A percentile compares a stretch with the other conserved stretches of the same genome.
Evolutionary conservation across 2,888 invertebrate species (phyloP).

Genomic region (Drosophila emarginata): DNA sequence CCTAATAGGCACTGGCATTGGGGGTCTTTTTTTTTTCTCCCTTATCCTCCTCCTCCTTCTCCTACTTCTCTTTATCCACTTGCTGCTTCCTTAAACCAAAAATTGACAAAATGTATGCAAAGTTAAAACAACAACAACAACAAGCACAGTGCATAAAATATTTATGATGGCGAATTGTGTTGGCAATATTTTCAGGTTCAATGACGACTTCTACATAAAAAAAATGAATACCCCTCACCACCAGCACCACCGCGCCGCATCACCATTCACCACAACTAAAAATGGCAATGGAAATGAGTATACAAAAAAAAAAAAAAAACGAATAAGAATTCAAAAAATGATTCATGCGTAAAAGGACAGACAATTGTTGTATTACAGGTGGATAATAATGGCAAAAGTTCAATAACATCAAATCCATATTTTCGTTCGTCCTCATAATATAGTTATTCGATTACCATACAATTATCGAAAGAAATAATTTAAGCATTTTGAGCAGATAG

Average conservation of each 20-base stretch:
- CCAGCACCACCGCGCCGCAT: neutral
- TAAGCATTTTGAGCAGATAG: too few relatives aligned
- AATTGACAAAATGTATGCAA: slow-evolving; percentile 75
- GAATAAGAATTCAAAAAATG: slow-evolving; percentile 16
- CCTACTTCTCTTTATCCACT: slow-evolving; percentile 12
- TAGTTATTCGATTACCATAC: slow-evolving; percentile 2
- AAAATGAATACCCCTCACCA: slow-evolving; percentile 24
- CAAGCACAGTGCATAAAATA: slow-evolving; percentile 70
- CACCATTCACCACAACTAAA: neutral
- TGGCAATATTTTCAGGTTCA: slow-evolving; percentile 71
- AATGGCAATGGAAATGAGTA: slow-evolving; percentile 44
- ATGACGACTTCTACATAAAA: slow-evolving; percentile 59
- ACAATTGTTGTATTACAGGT: slow-evolving; percentile 39
- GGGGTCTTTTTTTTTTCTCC: slow-evolving; percentile 15
- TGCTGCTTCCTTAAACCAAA: slow-evolving; percentile 11
- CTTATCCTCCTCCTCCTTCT: neutral
- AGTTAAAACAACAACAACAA: slow-evolving; percentile 41
- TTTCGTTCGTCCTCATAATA: neutral
- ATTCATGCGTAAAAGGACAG: slow-evolving; percentile 45
- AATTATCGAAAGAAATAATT: neutral
- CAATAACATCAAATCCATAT: neutral
- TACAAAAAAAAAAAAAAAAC: slow-evolving; percentile 40
- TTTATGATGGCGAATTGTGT: slow-evolving; percentile 73
- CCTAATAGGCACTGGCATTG: slow-evolving; percentile 72
- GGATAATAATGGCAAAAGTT: slow-evolving; percentile 17